Base-by-base conservation (phyloP, 2,888 invertebrate species). In the Drosophila nr. perissopoda region DNA sequence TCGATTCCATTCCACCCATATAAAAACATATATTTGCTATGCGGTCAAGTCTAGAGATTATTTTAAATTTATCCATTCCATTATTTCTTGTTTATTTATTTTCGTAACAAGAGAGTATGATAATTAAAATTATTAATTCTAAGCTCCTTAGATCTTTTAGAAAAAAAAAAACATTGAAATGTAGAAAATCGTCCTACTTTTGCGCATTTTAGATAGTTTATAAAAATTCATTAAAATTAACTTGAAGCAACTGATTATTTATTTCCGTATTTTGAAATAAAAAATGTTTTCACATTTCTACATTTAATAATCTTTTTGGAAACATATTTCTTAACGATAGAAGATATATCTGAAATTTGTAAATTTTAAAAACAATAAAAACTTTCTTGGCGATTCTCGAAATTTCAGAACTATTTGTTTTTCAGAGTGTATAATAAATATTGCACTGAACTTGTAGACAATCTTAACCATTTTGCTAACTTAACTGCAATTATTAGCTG, bases 401-500 rank as follows among this genome's bases (percentile, higher is more conserved):
- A 36, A 36, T 7, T 36, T 36, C 10, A n/a, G 4, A 40, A 40
- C 18, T 10, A 40, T 4, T 10, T 38, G n/a, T 38, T 18, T 4
- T 38, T 4, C 38, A 4, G 38, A 38, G 16, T 33, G 10, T 10
- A 34, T 5, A 34, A 13, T 34, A 13, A 13, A 13, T 13, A 5
- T 34, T 38, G 18, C 18, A 27, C 36, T 54, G 6, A 57, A 16
- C 56, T n/a, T n/a, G 8, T 8, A 8, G 13, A 7, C 11, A 5
- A 38, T n/a, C 4, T 11, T n/a, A 40, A 29, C 29, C 16, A 38
- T 8, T 21, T 29, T 13, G n/a, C 5, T 16, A 57, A 1, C 21
- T 29, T n/a, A 52, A 4, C 33, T 25, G n/a, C n/a, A 27, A 33
- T 60, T 36, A 51, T 51, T 60, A 36, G 51, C 48, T 27, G 27